Evolutionary conservation across 2,113 vertebrate genomes (phyloP), one percentile per base, ranked within the genome.

Genomic region (Chionodraco myersi): DNA sequence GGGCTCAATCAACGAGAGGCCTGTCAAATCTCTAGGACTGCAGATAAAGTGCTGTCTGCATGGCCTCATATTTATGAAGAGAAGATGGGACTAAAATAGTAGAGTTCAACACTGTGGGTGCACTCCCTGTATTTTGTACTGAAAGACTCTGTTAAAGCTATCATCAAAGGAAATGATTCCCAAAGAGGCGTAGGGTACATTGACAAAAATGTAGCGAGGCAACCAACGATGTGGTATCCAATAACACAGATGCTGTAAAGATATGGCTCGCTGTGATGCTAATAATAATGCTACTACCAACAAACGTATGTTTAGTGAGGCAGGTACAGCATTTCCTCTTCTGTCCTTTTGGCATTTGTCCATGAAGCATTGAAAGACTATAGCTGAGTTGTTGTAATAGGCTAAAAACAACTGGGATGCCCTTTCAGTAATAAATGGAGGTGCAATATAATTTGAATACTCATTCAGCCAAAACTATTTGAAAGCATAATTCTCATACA

Each of bases 1-100:
- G 30, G 30, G 74, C 71, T 80, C 75, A 63, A 82, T 90, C 82
- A 89, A 84, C 41, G 75, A 86, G 67, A 69, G 63, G 69, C 63
- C 74, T 82, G 86, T 91, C 85, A 53, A 47, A 82, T 74, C 72
- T 86, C 79, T 62, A 76, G 73, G 23, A 69, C 15, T 5, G 34
- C 57, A 58, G 63, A 89, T 68, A 63, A 80, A 89, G 77, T 30
- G 59, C 74, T 44, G 47, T 80, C 81, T 84, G 75, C 82, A 21
- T 26, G 54, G 61, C 53, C 53, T 81, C 47, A 60, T 69, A 70
- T 69, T 84, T 36, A 49, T 59, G n/a, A 77, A 41, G 16, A 74
- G 63, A 54, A n/a, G 58, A 80, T 36, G 49, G 18, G 21, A 47
- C 21, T 15, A 5, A 82, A 86, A 72, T 9, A 75, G 65, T 49